Percentiles rank a stretch among this genome's conserved stretches.
These are phyloP conservation scores for Resseliella maxima DNA, from an alignment of 2,888 invertebrate genomes.

Conservation along the genomic window DNA sequence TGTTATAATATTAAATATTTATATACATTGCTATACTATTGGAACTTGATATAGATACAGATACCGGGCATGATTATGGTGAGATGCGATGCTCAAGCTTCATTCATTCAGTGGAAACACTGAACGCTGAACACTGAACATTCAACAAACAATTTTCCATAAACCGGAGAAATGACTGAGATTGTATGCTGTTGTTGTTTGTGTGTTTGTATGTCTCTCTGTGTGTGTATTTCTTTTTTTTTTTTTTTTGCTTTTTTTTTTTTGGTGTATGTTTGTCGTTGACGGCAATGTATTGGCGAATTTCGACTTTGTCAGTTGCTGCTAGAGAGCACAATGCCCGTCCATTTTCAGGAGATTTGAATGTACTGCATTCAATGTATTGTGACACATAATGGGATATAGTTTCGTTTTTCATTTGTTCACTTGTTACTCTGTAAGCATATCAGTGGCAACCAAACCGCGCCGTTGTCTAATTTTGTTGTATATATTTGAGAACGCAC, in stretches of 20 bases:
- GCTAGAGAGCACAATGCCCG: not conserved
- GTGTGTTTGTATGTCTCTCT: not conserved
- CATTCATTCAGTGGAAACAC: not conserved
- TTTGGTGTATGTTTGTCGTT: not conserved
- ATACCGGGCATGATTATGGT: not conserved
- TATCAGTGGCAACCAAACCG: slow-evolving; percentile 4
- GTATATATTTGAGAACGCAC: slow-evolving; percentile 49
- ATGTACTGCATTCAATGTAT: slow-evolving; percentile 45
- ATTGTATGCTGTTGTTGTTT: not conserved
- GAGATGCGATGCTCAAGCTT: not conserved
- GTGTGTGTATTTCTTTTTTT: too few relatives aligned
- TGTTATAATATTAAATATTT: slow-evolving; percentile 52
- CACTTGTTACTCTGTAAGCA: slow-evolving; percentile 22
- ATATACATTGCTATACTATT: not conserved
- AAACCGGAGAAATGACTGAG: not conserved
- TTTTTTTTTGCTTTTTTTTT: not conserved
- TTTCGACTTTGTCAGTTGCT: not conserved
- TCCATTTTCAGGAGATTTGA: slow-evolving; percentile 15
- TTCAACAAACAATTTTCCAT: slow-evolving; percentile 1
- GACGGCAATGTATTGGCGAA: not conserved
- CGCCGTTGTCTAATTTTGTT: slow-evolving; percentile 27
- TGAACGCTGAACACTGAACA: not conserved
- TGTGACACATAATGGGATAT: slow-evolving; percentile 5
- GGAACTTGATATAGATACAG: slow-evolving; percentile 2
- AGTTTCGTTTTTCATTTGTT: slow-evolving; percentile 36